A percentile compares a stretch with the other conserved stretches of the same genome.
These are phyloP conservation scores for Galemys pyrenaicus DNA, from an alignment of 2,113 vertebrate species.

Conservation along the genomic window DNA sequence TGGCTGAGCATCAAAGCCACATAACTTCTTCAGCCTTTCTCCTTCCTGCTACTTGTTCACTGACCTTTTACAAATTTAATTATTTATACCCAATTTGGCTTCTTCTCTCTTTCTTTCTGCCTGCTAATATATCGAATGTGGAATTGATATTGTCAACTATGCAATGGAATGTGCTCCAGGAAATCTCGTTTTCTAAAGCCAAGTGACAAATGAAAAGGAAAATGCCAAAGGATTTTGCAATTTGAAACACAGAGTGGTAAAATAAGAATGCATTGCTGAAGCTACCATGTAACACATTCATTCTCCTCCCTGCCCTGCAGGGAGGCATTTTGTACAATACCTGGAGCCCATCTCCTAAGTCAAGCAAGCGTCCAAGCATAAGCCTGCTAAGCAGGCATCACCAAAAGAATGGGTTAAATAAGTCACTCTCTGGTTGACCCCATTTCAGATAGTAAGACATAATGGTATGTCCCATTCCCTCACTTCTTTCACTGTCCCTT, in stretches of 20 bases:
- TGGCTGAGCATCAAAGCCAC: constrained; percentile 48
- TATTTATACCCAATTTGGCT: constrained; percentile 84
- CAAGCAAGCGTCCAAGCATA: constrained; percentile 24
- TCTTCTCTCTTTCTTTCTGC: constrained; percentile 43
- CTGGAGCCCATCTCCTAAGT: constrained; percentile 53
- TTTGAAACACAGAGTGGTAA: constrained; percentile 73
- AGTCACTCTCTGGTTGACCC: constrained; percentile 11
- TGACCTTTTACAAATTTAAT: constrained; percentile 86
- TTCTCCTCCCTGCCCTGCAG: constrained; percentile 30
- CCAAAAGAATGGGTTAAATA: constrained; percentile 66
- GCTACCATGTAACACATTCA: constrained; percentile 68
- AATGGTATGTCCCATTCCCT: constrained; percentile 22
- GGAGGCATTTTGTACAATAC: constrained; percentile 52
- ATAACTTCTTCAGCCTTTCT: constrained; percentile 70
- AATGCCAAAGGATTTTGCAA: constrained; percentile 82
- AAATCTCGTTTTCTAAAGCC: constrained; percentile 77
- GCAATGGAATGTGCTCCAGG: constrained; percentile 73
- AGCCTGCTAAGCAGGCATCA: background rate
- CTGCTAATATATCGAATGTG: constrained; percentile 74
- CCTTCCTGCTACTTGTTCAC: constrained; percentile 72
- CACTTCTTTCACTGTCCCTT: constrained; percentile 63
- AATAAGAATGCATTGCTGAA: constrained; percentile 65
- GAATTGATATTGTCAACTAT: constrained; percentile 77
- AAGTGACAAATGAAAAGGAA: constrained; percentile 81
- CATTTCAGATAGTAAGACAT: constrained; percentile 62